Evolutionary conservation across 2,888 invertebrate genomes (phyloP).

Genomic region (Glyphotaelius pellucidus): DNA sequence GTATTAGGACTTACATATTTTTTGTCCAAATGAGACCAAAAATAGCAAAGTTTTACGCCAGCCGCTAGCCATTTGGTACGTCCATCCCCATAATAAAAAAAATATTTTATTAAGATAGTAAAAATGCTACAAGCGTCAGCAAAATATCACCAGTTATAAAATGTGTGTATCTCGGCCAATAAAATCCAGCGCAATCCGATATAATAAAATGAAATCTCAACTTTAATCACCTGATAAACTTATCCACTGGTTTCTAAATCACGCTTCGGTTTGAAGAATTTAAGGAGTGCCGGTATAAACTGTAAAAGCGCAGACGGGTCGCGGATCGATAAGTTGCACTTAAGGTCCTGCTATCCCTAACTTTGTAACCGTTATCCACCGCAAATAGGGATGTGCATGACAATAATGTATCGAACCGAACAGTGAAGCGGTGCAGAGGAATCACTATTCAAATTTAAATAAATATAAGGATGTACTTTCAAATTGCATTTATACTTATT

Average conservation of each 20-base stretch:
- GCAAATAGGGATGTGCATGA: background rate
- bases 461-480: too few species aligned
- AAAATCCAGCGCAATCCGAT: background rate
- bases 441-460: too few species aligned
- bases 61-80: background rate
- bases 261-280: background rate
- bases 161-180: background rate
- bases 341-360: constrained; percentile 12
- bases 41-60: background rate
- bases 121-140: background rate
- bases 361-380: constrained; percentile 1
- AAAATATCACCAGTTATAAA: background rate
- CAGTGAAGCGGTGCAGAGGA: background rate
- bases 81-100: background rate
- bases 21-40: background rate
- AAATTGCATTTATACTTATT: too few species aligned
- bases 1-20: too few species aligned
- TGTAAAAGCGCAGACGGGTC: constrained; percentile 25
- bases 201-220: background rate
- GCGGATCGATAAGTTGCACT: constrained; percentile 43
- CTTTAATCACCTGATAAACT: background rate
- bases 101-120: background rate
- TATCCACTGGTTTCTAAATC: background rate
- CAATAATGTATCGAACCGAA: too few species aligned
- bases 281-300: background rate